Evolutionary conservation across 2,113 vertebrate species (phyloP), one percentile per base, ranked within the genome.

Genomic region (Naja naja): DNA sequence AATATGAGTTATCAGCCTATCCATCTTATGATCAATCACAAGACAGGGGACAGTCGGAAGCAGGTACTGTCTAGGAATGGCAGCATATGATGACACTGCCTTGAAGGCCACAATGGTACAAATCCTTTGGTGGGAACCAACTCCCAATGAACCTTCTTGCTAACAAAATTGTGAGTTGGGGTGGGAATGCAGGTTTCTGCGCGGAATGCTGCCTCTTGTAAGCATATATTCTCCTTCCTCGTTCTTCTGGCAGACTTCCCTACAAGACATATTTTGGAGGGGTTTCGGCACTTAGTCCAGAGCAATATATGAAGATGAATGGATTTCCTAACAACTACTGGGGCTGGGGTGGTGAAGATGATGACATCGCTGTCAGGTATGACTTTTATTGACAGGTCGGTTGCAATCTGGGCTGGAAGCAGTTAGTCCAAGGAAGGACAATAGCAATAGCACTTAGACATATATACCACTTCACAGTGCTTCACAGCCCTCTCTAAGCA

Each of bases 311-410:
- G 86, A 98, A 97, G 95, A 98, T 98, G 94, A 98, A 98, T 0
- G 98, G 98, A 5, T 98, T 98, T 90, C 97, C 98, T 86, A 98
- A 97, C 94, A 98, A 97, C 89, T 98, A 98, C 97, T 98, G 97
- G 98, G 98, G 98, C 91, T 98, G 98, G 98, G 98, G 98, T 0
- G 97, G 97, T 3, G 98, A 98, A 95, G 98, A 98, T 1, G 97
- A 98, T 0, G 98, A 98, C 94, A 98, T 98, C 0, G 97, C 98
- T 25, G 74, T 97, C 96, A 97, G 98, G 98, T 98, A 89, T 96
- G 97, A 20, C 54, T 54, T 16, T 20, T 49, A 11, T 7, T 22
- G 14, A 49, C 49, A 85, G 60, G 16, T 49, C 74, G 8, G 18
- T 43, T 0, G 74, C 74, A 22, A 23, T 43, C 34, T 81, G 34